A percentile compares a stretch with the other conserved stretches of the same genome.
Conservation (phyloP, 2,797 vertebrate genomes). For the Notolabrus celidotus region DNA sequence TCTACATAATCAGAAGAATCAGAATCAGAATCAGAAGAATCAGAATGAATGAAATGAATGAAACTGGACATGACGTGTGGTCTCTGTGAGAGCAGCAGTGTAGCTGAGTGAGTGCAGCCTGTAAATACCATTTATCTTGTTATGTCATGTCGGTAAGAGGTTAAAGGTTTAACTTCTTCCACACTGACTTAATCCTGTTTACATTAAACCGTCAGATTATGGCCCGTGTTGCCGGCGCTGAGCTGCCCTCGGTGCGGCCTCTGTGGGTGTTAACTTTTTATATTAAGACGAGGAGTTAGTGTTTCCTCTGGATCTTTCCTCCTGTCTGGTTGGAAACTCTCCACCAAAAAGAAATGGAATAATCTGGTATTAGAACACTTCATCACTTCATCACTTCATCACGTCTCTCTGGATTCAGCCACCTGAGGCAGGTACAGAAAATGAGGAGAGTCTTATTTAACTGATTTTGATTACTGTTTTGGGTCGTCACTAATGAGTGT, state of each 20-base stretch:
- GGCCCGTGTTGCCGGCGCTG: not conserved
- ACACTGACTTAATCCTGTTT: constrained; percentile 43
- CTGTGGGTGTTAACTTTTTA: not conserved
- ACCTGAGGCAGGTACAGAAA: not conserved
- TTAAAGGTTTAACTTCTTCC: constrained; percentile 26
- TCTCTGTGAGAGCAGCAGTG: not conserved
- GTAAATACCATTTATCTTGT: constrained; percentile 17
- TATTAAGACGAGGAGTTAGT: not conserved
- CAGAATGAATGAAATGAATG: too few relatives aligned
- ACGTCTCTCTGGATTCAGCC: not conserved
- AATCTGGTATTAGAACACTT: not conserved
- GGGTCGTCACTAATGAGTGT: too few relatives aligned
- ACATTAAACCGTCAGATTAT: constrained; percentile 28
- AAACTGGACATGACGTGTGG: too few relatives aligned
- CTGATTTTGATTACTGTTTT: not conserved
- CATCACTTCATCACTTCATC: not conserved
- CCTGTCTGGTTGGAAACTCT: not conserved
- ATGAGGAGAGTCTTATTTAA: not conserved
- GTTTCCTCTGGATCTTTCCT: not conserved
- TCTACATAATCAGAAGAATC: too few relatives aligned
- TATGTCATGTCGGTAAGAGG: constrained; percentile 42
- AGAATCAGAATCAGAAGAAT: too few relatives aligned
- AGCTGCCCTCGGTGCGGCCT: not conserved
- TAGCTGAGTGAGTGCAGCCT: not conserved
- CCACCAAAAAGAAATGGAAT: not conserved